phyloP scores from a whole-genome alignment of 2,113 vertebrate genomes.

The Prietella phreatophila region DNA sequence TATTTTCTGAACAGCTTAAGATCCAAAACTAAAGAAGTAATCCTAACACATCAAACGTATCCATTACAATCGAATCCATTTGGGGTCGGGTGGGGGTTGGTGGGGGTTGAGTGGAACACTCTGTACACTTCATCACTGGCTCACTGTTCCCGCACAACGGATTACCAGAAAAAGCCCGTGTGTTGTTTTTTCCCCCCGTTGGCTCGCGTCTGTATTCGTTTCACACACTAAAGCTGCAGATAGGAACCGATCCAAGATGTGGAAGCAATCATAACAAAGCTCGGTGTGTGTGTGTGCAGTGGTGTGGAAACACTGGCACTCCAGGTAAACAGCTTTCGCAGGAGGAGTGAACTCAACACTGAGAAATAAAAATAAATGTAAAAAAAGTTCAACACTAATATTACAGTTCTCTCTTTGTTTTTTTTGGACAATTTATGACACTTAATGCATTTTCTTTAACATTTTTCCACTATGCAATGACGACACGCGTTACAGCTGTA shows the following conservation, averaged over 20 bases:
- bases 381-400: background rate
- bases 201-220: background rate
- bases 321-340: conserved; percentile 9
- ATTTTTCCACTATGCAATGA: background rate
- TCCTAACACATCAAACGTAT: background rate
- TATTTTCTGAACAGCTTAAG: no score
- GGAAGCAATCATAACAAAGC: conserved; percentile 27
- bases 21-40: background rate
- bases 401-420: background rate
- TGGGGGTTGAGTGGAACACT: background rate
- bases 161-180: background rate
- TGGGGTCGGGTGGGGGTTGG: no score
- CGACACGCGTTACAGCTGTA: background rate
- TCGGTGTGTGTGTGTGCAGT: background rate
- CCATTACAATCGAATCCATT: background rate
- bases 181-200: background rate
- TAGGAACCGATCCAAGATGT: conserved; percentile 3
- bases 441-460: background rate
- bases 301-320: conserved; percentile 10
- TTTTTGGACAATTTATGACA: background rate
- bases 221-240: conserved; percentile 18
- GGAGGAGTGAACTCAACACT: background rate
- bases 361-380: background rate
- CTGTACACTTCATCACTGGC: no score
- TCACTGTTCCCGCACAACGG: background rate